Evolutionary conservation across 2,797 vertebrate species (phyloP), one percentile per base, ranked within the genome.

Genomic region (Acanthiza pusilla): DNA sequence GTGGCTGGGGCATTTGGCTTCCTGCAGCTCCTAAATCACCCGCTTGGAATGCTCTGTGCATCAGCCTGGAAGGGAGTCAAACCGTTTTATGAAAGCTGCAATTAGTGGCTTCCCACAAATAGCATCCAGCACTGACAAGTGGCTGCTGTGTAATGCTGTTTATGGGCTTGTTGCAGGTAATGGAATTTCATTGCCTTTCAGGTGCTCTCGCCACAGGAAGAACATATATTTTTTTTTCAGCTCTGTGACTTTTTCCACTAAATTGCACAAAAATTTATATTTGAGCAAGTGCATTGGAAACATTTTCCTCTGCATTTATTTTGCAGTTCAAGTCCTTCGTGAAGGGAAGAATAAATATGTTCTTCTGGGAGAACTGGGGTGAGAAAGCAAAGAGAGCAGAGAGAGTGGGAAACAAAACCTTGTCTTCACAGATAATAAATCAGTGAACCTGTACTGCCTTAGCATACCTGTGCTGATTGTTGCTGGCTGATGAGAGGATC

Each of bases 41-140:
- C 89, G 22, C 88, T 97, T 96, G 95, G 96, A 97, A 95, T 74
- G 91, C 93, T 53, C 67, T n/a, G 80, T 73, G 93, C 85, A 82
- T 94, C 96, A 93, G 93, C 96, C 84, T 97, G 96, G 94, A 97
- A 96, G 76, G 92, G 96, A 94, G 95, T 96, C 95, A 97, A 97
- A 92, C 91, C 91, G 30, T 76, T 91, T 93, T 96, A 95, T 96
- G 85, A 96, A 98, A 96, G 89, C 94, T 92, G 95, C 93, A 97
- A 97, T 98, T 98, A 97, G 97, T 97, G 98, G 97, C 96, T 96
- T 97, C 96, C 97, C 97, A 97, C 97, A 98, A 97, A 97, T 96
- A 94, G 91, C 84, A 84, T 76, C 94, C 94, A 93, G 86, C 67
- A 89, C 84, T 91, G 89, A 95, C 93, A 96, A 97, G 96, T 93